Base-by-base conservation (phyloP, 2,113 vertebrate genomes). In the Daubentonia madagascariensis region DNA sequence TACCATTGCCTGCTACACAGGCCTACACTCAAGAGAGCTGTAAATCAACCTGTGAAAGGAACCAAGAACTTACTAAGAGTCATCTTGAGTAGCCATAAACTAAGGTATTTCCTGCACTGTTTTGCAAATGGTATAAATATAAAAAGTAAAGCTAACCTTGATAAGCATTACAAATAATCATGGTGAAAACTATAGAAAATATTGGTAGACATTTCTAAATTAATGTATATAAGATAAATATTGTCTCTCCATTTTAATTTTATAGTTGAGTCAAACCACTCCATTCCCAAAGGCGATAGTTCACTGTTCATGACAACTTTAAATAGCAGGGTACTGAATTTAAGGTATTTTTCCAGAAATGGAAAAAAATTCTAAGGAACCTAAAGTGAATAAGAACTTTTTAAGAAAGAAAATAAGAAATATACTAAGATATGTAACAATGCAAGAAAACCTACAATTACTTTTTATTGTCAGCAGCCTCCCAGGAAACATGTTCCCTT, bases 401-500 rank as follows among this genome's bases (percentile, higher is more conserved):
- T 92, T 12, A 95, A 91, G 72, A 76, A 93, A 94, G 65, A 98
- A 96, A 79, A 96, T 12, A 96, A 68, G 63, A 76, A 94, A 65
- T 65, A 91, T 32, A 79, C 63, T 78, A 89, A 96, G 83, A 96
- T 95, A 92, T 78, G 30, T 81, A 97, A 95, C 43, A 86, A 78
- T 40, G 16, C 54, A 88, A 93, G 88, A 97, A 96, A 97, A 85
- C 1, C 59, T 88, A 84, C n/a, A 89, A 96, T 80, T 63, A 76
- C 13, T 97, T 98, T 92, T 95, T 87, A 90, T 97, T 81, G 43
- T 96, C 81, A 97, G 7, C 85, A 85, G 52, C 50, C 91, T 97
- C 81, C 52, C 91, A 43, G 85, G 96, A 98, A 68, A 81, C 79
- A 67, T 85, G n/a, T 89, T 92, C 72, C 43, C 40, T 96, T 79